Evolutionary conservation across 2,888 invertebrate species (phyloP), one percentile per base, ranked within the genome.

Genomic region (Panorpa germanica): DNA sequence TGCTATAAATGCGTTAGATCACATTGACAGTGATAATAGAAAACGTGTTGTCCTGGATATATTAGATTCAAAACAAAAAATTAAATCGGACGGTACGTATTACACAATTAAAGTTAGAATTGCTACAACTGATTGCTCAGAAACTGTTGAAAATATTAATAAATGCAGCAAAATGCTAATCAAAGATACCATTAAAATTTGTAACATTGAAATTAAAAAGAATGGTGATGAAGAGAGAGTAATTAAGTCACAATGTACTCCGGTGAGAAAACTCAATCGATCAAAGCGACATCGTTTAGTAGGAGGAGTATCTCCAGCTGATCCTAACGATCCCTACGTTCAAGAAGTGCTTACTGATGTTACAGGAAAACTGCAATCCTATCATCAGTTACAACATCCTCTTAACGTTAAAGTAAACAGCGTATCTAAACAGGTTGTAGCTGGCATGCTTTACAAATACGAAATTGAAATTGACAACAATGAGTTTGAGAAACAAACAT

Each of bases 401-500:
- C 22, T 11, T 26, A 37, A 63, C 11, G 43, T 55, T 1, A 44
- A 54, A 31, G 44, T 69, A 5, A 47, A 50, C 29, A 53, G 57
- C 2, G 60, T 62, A 8, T 47, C 52, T 1, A 47, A 45, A 25
- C 63, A 68, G 49, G 45, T 63, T 1, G 63, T 65, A 1, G 45
- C 62, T 8, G 73, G 71, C 11, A 41, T 42, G 10, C 36, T 61
- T 11, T 59, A 53, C 28, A 55, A 45, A 33, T 61, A 77, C 24
- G 59, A 61, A 38, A 63, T 65, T 28, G 54, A 61, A 38, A 49
- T 74, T 7, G 48, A 65, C 11, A 52, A 49, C 24, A 45, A 51
- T 1, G 45, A 52, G 38, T 39, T 64, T 2, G 40, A 41, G 10
- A 42, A 42, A 5, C 41, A 45, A 15, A 32, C 38, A 3, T 71